phyloP scores from a whole-genome alignment of 2,888 invertebrate species.

The Pollenia griseotomentosa region DNA sequence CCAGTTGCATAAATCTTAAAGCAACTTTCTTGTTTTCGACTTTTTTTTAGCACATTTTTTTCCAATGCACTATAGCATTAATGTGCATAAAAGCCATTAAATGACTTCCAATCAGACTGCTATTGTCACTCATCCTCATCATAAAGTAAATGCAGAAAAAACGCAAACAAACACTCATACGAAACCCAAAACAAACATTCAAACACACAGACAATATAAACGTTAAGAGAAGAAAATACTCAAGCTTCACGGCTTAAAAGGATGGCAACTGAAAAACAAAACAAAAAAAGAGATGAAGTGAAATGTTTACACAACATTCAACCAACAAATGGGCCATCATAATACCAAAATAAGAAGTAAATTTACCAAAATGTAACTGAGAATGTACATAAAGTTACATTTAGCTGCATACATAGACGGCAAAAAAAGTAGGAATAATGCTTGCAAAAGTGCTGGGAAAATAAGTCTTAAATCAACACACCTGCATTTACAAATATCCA shows the following conservation, averaged over 20 bases:
- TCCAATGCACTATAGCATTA: background rate
- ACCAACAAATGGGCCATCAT: slow-evolving; percentile 46
- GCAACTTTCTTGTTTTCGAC: too few relatives aligned
- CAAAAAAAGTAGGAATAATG: slow-evolving; percentile 9
- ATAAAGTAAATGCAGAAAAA: background rate
- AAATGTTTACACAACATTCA: slow-evolving; percentile 30
- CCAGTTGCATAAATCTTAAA: too few relatives aligned
- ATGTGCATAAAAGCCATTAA: slow-evolving; percentile 5
- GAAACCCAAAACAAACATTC: slow-evolving; percentile 3
- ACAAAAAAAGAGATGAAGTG: background rate
- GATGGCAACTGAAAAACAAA: background rate
- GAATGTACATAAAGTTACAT: background rate
- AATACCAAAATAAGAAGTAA: slow-evolving; percentile 42
- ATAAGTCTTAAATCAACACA: slow-evolving; percentile 42
- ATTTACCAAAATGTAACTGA: slow-evolving; percentile 43
- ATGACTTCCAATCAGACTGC: background rate
- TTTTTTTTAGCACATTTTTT: too few relatives aligned
- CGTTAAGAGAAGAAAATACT: slow-evolving; percentile 21
- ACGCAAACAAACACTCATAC: slow-evolving; percentile 9
- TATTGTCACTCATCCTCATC: background rate
- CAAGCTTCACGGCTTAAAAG: slow-evolving; percentile 3
- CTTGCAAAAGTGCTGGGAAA: background rate
- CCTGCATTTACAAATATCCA: background rate
- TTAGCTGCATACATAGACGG: background rate
- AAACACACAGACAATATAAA: background rate